phyloP scores from a whole-genome alignment of 2,113 vertebrate species.

The Meles meles region DNA sequence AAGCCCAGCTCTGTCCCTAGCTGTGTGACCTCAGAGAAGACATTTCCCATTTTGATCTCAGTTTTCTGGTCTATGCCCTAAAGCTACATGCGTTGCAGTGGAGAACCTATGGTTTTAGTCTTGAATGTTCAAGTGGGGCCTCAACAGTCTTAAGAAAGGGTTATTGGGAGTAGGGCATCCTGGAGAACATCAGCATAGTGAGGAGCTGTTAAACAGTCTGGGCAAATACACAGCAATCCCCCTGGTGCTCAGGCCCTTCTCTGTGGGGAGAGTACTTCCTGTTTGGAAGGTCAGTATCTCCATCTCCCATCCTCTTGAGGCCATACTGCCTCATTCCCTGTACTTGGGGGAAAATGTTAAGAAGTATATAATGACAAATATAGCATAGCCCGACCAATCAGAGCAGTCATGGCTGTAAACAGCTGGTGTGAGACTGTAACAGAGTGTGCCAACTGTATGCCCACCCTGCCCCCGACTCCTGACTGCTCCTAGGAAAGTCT shows the following conservation, averaged over 20 bases:
- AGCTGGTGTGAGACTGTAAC: not conserved
- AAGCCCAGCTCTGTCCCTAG: not conserved
- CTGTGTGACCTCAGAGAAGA: not conserved
- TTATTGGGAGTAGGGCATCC: not conserved
- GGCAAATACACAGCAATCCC: slow-evolving; percentile 66
- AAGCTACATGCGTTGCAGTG: not conserved
- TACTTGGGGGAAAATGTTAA: not conserved
- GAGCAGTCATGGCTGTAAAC: not conserved
- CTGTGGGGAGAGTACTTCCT: slow-evolving; percentile 73
- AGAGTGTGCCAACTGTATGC: not conserved
- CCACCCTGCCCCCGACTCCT: not conserved
- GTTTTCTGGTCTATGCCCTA: not conserved
- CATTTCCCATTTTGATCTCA: not conserved
- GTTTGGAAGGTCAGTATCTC: slow-evolving; percentile 46
- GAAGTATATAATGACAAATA: not conserved
- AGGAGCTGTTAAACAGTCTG: slow-evolving; percentile 62
- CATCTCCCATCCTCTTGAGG: not conserved
- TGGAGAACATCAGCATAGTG: slow-evolving; percentile 33
- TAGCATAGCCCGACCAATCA: accelerated
- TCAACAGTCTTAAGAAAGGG: too few relatives aligned
- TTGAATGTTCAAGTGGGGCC: not conserved
- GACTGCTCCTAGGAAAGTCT: not conserved
- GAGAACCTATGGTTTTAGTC: not conserved
- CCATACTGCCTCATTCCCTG: not conserved
- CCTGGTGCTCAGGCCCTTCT: slow-evolving; percentile 64